Base-by-base conservation (phyloP, 2,797 vertebrate species). In the Buceros bicornis region DNA sequence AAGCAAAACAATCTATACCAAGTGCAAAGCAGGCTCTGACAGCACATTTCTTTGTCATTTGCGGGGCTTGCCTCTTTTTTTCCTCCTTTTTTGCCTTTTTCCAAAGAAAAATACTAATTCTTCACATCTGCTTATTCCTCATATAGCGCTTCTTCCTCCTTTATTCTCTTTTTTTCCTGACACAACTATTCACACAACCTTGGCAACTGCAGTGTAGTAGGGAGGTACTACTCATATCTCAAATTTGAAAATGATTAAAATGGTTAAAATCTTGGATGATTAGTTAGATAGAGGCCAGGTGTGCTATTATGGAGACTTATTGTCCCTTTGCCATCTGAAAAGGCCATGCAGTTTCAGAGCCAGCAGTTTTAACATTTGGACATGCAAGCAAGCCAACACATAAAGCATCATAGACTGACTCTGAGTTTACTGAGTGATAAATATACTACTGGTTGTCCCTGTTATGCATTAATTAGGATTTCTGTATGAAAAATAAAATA, bases 1-100 rank as follows among this genome's bases (percentile, higher is more conserved):
- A 95, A 95, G 83, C 91, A 94, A 95, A 94, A 72, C 35, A 76
- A 82, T 93, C 58, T 89, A 84, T 33, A 83, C 25, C 56, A 79
- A 21, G 57, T 74, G 29, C 80, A 94, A 90, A 92, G 60, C 65
- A 94, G 70, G 77, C 86, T 66, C 60, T 80, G 66, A 94, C 43
- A 74, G 20, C 40, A 33, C 7, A 13, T 18, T 85, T 56, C 45
- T 62, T 82, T 31, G 47, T 13, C 33, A 8, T 53, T 88, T 29
- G 11, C 11, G 12, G 31, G 25, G 25, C 60, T 66, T 77, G 14
- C 4, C 21, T 61, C 8, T 50, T 31, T 25, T 56, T 53, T 12
- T 2, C 3, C 19, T 28, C 14, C 7, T 40, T 13, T 67, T 45
- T 13, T 26, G 15, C 42, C 22, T 19, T 11, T 22, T 37, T 51